These are phyloP conservation scores for Osmerus eperlanus DNA, from an alignment of 2,113 vertebrate genomes.

Conservation along the genomic window DNA sequence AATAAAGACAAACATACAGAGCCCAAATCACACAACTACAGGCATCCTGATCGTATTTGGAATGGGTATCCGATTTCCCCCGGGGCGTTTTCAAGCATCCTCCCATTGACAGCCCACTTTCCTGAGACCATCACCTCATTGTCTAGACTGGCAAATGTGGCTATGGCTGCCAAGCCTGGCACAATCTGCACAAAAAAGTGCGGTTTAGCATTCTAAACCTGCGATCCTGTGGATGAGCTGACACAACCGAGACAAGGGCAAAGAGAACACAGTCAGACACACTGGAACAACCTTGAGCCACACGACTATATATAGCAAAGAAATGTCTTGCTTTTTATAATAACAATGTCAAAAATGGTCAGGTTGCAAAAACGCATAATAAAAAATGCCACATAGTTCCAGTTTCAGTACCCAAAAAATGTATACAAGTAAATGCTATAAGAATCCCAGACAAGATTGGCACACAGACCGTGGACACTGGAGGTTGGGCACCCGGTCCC, in stretches of 20 bases:
- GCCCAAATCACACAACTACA: conserved; percentile 29
- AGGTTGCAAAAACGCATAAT: not conserved
- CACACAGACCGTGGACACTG: not conserved
- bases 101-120: conserved; percentile 47
- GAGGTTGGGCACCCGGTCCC: conserved; percentile 12
- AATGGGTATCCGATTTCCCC: conserved; percentile 46
- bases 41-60: conserved; percentile 39
- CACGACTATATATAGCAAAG: not conserved
- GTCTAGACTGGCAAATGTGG: conserved; percentile 33
- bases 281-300: not conserved
- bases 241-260: conserved; percentile 1
- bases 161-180: conserved; percentile 50
- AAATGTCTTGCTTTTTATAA: conserved; percentile 12
- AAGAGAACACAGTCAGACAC: not conserved
- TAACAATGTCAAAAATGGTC: not conserved
- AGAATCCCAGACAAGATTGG: not conserved
- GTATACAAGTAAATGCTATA: not conserved
- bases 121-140: conserved; percentile 41
- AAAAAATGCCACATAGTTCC: not conserved
- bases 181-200: conserved; percentile 31
- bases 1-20: not conserved
- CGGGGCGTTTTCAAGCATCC: conserved; percentile 38
- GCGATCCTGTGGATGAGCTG: conserved; percentile 31
- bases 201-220: conserved; percentile 52
- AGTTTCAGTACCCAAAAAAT: not conserved